Evolutionary conservation across 2,113 vertebrate genomes (phyloP), one percentile per base, ranked within the genome.

Genomic region (Falcunculus frontatus): DNA sequence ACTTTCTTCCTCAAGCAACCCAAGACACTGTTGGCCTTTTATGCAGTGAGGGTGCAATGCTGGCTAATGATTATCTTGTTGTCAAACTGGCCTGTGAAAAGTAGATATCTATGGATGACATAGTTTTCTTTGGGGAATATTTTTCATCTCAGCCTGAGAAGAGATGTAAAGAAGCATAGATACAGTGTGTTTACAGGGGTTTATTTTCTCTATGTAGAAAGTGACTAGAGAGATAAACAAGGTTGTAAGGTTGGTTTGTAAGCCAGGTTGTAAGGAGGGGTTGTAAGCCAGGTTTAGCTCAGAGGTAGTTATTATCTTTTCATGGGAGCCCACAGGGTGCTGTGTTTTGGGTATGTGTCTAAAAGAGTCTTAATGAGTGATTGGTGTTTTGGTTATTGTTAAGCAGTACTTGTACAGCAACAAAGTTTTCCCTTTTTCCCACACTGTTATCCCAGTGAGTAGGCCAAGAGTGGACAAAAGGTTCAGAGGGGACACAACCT

Each of bases 381-480:
- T 7, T 0, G 2, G 14, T 63, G n/a, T 49, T 77, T 64, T 64
- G 18, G 6, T 42, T 65, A 70, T 60, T 55, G 6, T 5, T 55
- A 10, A 59, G 4, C 6, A 82, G 22, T 56, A 42, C 23, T 32
- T 67, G 12, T 26, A 46, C 11, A 47, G 39, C 20, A 42, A 17
- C 15, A 73, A 84, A 14, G 4, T 16, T 68, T 80, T 73, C 42
- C 30, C 5, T 33, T 84, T 76, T 63, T n/a, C 17, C 20, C 26
- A 32, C 10, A 27, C 33, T 55, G 9, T 10, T 32, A 2, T 27
- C 10, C 9, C 4, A 3, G 6, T 0, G 0, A 70, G 20, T 10
- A 60, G 19, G 14, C 17, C 10, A 4, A 64, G 41, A 16, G 8
- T 17, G 17, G 13, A 44, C 9, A 67, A 80, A 50, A 76, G 33